Conservation (phyloP, 2,113 vertebrate species). For the Aegithalos caudatus region DNA sequence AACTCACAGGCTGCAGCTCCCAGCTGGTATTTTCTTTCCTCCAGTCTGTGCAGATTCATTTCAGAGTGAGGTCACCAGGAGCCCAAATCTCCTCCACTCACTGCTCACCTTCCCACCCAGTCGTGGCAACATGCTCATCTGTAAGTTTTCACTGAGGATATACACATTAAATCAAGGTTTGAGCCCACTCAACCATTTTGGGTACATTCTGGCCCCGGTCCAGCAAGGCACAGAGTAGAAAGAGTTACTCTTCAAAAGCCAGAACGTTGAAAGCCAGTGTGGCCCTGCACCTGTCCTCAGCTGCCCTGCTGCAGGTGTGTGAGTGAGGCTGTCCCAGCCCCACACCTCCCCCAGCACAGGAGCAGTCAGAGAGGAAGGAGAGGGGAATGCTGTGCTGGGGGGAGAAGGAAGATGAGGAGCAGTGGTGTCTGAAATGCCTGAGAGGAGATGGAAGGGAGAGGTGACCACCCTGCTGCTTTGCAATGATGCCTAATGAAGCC, state of each 20-base stretch:
- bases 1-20: not conserved
- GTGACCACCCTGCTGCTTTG: not conserved
- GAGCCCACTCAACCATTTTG: not conserved
- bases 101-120: not conserved
- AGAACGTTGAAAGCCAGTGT: not conserved
- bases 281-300: too few species aligned
- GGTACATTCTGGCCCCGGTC: not conserved
- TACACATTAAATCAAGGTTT: not conserved
- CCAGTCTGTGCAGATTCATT: not conserved
- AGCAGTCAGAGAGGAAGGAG: not conserved
- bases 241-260: not conserved
- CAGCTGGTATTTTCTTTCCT: not conserved
- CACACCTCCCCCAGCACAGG: not conserved
- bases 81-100: fast-evolving
- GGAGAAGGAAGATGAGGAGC: not conserved
- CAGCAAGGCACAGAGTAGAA: not conserved
- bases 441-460: not conserved
- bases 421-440: not conserved
- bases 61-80: not conserved
- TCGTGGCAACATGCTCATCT: fast-evolving
- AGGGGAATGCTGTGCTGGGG: fast-evolving
- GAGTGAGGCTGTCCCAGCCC: not conserved
- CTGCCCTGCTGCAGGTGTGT: not conserved
- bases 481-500: not conserved
- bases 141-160: not conserved